Conservation (phyloP, 2,797 vertebrate species). For the Picus viridis region DNA sequence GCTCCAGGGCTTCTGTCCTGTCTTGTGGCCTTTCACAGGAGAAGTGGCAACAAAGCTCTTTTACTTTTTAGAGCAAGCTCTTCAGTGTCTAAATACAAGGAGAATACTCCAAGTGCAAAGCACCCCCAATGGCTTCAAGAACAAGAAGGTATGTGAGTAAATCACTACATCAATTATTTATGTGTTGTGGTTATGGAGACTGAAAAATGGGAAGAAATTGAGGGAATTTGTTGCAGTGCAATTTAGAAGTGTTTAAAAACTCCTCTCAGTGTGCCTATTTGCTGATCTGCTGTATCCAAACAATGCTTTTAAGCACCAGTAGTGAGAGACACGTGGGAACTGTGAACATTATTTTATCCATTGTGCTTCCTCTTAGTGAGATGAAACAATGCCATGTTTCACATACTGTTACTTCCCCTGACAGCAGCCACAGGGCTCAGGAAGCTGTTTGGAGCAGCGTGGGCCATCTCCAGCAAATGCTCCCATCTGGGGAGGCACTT, state of each 20-base stretch:
- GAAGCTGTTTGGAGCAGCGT: background rate
- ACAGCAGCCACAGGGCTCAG: constrained; percentile 59
- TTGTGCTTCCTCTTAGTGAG: constrained; percentile 4
- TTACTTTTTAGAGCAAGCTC: fast-evolving
- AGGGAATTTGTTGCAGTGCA: background rate
- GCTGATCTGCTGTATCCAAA: background rate
- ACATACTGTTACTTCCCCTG: constrained; percentile 14
- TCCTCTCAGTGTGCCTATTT: background rate
- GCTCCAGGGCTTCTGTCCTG: background rate
- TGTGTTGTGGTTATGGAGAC: background rate
- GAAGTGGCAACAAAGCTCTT: background rate
- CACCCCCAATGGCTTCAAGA: background rate
- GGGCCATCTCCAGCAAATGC: constrained; percentile 17
- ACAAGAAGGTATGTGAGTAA: background rate
- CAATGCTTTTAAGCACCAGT: background rate
- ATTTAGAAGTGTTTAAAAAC: background rate
- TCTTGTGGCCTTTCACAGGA: background rate
- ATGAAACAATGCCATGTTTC: constrained; percentile 6
- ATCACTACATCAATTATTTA: background rate
- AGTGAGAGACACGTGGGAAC: background rate
- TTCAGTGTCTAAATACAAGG: background rate
- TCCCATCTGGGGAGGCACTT: constrained; percentile 60
- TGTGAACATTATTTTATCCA: background rate
- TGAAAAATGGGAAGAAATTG: background rate
- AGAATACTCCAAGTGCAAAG: background rate